phyloP scores from a whole-genome alignment of 2,888 invertebrate genomes.

The Margaritifera margaritifera region DNA sequence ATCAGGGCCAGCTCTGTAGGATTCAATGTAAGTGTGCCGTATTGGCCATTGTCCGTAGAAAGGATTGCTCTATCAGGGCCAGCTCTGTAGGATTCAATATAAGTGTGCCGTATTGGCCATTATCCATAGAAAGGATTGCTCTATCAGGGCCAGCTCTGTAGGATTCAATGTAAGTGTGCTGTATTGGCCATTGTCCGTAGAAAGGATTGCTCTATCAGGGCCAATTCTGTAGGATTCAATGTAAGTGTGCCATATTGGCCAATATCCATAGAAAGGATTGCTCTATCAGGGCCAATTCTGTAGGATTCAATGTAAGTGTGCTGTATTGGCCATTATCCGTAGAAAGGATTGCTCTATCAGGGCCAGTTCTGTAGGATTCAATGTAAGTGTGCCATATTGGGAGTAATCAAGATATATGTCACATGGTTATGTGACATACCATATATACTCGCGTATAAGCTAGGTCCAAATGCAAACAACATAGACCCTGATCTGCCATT shows the following conservation, averaged over 20 bases:
- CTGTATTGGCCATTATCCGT: slow-evolving; percentile 64
- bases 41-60: slow-evolving; percentile 61
- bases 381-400: slow-evolving; percentile 53
- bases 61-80: slow-evolving; percentile 56
- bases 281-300: slow-evolving; percentile 65
- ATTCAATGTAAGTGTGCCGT: slow-evolving; percentile 62
- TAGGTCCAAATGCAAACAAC: too few relatives aligned
- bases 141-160: slow-evolving; percentile 67
- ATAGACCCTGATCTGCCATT: too few relatives aligned
- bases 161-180: slow-evolving; percentile 67
- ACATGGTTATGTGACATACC: neutral
- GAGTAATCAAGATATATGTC: neutral
- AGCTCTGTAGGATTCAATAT: slow-evolving; percentile 66
- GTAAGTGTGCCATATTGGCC: slow-evolving; percentile 69
- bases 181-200: slow-evolving; percentile 66
- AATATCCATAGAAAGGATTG: slow-evolving; percentile 65
- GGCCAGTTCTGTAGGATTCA: slow-evolving; percentile 71
- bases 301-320: slow-evolving; percentile 68
- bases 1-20: slow-evolving; percentile 70
- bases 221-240: slow-evolving; percentile 71
- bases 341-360: slow-evolving; percentile 64
- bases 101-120: slow-evolving; percentile 53
- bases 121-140: slow-evolving; percentile 63
- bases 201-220: slow-evolving; percentile 64
- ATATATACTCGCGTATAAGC: too few relatives aligned